These are phyloP conservation scores for Oppia nitens DNA, from an alignment of 1,140 invertebrate genomes.

Conservation along the genomic window DNA sequence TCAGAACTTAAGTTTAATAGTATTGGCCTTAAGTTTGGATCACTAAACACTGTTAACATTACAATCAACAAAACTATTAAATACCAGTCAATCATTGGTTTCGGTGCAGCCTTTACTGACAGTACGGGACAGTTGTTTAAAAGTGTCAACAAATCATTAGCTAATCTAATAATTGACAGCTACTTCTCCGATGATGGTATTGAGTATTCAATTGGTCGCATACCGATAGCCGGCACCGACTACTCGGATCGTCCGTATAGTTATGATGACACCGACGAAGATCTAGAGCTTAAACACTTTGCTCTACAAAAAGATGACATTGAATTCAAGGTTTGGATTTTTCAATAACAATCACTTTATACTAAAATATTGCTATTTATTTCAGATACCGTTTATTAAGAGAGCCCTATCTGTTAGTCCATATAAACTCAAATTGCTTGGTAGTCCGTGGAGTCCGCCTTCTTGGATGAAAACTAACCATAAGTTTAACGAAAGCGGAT, in stretches of 20 bases:
- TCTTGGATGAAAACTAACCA: slow-evolving; percentile 82
- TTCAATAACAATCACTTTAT: background rate
- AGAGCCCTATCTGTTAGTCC: slow-evolving; percentile 31
- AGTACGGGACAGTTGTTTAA: slow-evolving; percentile 20
- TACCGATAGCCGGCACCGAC: slow-evolving; percentile 69
- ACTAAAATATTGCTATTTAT: background rate
- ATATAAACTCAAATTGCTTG: slow-evolving; percentile 38
- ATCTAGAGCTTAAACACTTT: slow-evolving; percentile 46
- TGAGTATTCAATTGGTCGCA: slow-evolving; percentile 52
- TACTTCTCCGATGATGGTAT: slow-evolving; percentile 25
- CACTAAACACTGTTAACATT: too few species aligned
- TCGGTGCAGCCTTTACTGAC: slow-evolving; percentile 9
- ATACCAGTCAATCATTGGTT: slow-evolving; percentile 2
- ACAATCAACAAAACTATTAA: background rate
- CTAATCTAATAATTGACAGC: background rate
- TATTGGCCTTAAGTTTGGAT: too few species aligned
- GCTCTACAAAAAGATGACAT: slow-evolving; percentile 44
- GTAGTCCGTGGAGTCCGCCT: slow-evolving; percentile 64
- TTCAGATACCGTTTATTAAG: slow-evolving; percentile 46
- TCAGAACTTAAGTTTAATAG: too few species aligned
- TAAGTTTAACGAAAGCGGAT: slow-evolving; percentile 34
- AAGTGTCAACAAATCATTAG: background rate
- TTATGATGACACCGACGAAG: slow-evolving; percentile 39
- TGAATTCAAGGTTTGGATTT: slow-evolving; percentile 38
- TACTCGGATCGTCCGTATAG: slow-evolving; percentile 52